Evolutionary conservation across 30 jellyfish, hydroid and myxozoan genomes (phyloP).

Genomic region (Clytia hemisphaerica): DNA sequence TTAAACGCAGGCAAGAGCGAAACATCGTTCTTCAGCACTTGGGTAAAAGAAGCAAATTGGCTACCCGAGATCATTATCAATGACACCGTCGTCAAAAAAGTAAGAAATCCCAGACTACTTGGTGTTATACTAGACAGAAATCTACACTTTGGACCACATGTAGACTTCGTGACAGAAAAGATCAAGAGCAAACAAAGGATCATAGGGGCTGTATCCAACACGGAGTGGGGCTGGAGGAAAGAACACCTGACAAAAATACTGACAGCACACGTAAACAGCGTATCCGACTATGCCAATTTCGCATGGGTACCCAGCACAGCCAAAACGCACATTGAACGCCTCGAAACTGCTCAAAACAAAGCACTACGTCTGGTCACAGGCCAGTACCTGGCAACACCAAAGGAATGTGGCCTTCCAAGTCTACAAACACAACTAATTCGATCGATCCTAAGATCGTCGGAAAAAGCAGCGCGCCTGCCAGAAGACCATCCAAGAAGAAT

Average conservation of each 20-base stretch:
- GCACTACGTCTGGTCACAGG: slow-evolving; percentile 22
- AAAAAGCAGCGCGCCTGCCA: slow-evolving; percentile 9
- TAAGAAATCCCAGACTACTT: slow-evolving; percentile 19
- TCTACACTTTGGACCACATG: slow-evolving; percentile 6
- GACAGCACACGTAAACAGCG: neutral
- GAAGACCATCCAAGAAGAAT: slow-evolving; percentile 9
- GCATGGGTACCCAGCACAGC: slow-evolving; percentile 17
- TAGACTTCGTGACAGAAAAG: neutral
- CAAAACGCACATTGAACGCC: slow-evolving; percentile 1
- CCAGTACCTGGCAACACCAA: slow-evolving; percentile 5
- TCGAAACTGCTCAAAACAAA: neutral
- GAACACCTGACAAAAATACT: neutral
- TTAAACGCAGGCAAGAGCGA: too few species aligned
- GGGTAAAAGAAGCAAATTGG: too few species aligned
- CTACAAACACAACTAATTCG: neutral
- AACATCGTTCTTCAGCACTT: too few species aligned
- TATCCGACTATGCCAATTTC: slow-evolving; percentile 9
- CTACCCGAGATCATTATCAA: too few species aligned
- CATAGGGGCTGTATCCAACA: slow-evolving; percentile 17
- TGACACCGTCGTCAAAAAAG: too few species aligned
- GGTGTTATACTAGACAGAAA: slow-evolving; percentile 9
- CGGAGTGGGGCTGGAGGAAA: slow-evolving; percentile 34
- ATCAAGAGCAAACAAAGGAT: neutral
- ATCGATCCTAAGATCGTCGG: neutral
- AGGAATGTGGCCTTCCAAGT: slow-evolving; percentile 1